Base-by-base conservation (phyloP, 2,113 vertebrate species). In the Brachypodius melanocephalos region DNA sequence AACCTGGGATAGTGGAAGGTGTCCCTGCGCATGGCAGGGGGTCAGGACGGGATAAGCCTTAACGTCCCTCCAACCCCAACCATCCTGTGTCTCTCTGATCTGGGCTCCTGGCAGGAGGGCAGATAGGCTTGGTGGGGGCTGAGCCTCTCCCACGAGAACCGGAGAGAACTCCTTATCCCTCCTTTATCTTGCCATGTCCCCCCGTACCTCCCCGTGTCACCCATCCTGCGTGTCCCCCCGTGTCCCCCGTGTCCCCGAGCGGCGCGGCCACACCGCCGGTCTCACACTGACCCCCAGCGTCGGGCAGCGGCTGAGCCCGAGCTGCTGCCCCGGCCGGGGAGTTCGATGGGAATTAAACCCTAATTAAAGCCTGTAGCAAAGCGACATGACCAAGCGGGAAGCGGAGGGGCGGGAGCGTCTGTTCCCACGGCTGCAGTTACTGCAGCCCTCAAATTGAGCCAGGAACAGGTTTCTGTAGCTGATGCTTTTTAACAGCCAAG, bases 281-380 rank as follows among this genome's bases (percentile, higher is more conserved):
- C 89, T 91, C 72, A 88, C 89, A 90, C 94, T 98, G 97, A 96
- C 97, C 96, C 97, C 98, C 97, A 97, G 96, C 55, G 97, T 85
- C 71, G 40, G 57, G 59, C 63, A 55, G 54, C 17, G 62, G 46
- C 62, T 48, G 78, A 89, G 78, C 54, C 87, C 62, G 40, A 54
- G 48, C 78, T 19, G 54, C 87, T 68, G 71, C 62, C 87, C 87
- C 62, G 62, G 71, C 78, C 63, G 48, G 55, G 32, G 40, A 38
- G 22, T 68, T 68, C 63, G 18, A 15, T 24, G 38, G 38, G 17
- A 83, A 83, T 69, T 22, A 69, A 54, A 76, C 48, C 71, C 54
- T 8, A 18, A 57, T 14, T 62, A 69, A 68, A 69, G 36, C 34
- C 67, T 3, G 55, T 3, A 58, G 81, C 46, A 36, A 54, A 75